These are phyloP conservation scores for Ctenopoma multispine DNA, from an alignment of 2,797 vertebrate genomes.

Conservation along the genomic window DNA sequence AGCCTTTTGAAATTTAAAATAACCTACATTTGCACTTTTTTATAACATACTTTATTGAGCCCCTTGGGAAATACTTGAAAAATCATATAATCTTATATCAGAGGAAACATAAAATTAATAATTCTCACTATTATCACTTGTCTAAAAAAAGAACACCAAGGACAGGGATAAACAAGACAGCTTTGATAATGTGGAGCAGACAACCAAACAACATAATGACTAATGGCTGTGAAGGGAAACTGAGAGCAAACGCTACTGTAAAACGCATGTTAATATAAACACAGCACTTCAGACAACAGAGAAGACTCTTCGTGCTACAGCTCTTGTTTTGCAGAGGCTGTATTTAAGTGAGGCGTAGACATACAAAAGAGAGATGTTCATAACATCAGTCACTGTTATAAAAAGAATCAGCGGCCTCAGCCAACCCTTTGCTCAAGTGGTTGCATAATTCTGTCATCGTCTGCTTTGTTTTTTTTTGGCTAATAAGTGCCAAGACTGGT, in stretches of 20 bases:
- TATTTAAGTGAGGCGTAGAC: slow-evolving; percentile 21
- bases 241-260: slow-evolving; percentile 18
- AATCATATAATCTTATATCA: too few species aligned
- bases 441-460: slow-evolving; percentile 71
- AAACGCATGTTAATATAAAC: slow-evolving; percentile 10
- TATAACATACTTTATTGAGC: too few species aligned
- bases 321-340: slow-evolving; percentile 2
- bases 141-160: slow-evolving; percentile 12
- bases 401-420: slow-evolving; percentile 47
- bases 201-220: slow-evolving; percentile 29
- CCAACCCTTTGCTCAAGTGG: slow-evolving; percentile 53
- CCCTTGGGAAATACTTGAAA: too few species aligned
- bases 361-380: slow-evolving; percentile 38
- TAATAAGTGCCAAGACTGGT: slow-evolving; percentile 37
- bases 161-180: not conserved
- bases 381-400: slow-evolving; percentile 51
- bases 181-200: slow-evolving; percentile 18
- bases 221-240: slow-evolving; percentile 34
- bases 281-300: slow-evolving; percentile 10
- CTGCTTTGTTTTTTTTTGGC: slow-evolving; percentile 20
- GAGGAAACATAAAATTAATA: not conserved
- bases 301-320: slow-evolving; percentile 6
- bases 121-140: not conserved
- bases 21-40: too few species aligned
- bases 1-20: too few species aligned